phyloP scores from a whole-genome alignment of 1,140 invertebrate species.

The Leguminivora glycinivorella region DNA sequence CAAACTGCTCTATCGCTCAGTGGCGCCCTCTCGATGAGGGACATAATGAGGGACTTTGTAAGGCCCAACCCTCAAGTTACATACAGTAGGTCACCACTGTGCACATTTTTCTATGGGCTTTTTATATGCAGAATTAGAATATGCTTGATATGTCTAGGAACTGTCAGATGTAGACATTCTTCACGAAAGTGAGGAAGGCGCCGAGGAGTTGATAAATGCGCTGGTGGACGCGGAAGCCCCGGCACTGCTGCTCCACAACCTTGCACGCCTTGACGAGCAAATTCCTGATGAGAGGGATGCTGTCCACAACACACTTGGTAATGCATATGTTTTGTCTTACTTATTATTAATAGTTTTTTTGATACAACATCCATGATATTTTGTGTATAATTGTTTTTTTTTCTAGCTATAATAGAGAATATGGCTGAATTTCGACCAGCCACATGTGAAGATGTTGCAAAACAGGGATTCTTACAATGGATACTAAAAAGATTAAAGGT shows the following conservation, averaged over 20 bases:
- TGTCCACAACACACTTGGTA: conserved; percentile 95
- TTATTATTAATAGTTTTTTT: too few species aligned
- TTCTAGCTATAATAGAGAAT: conserved; percentile 91
- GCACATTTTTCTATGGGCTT: too few species aligned
- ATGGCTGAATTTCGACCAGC: conserved; percentile 94
- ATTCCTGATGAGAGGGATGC: conserved; percentile 98
- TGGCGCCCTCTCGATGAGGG: too few species aligned
- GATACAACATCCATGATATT: too few species aligned
- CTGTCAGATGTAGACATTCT: conserved; percentile 97
- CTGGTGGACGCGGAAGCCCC: conserved; percentile 94
- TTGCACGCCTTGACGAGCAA: conserved; percentile 95
- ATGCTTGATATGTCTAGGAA: conserved; percentile 82
- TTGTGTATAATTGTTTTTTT: conserved; percentile 35
- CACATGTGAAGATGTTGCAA: conserved; percentile 89
- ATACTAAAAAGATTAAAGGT: conserved; percentile 92
- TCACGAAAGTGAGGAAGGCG: conserved; percentile 92
- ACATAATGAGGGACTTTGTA: too few species aligned
- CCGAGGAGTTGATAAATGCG: conserved; percentile 87
- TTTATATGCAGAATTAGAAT: neutral
- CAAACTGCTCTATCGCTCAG: too few species aligned
- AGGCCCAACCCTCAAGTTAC: too few species aligned
- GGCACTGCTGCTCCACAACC: conserved; percentile 94
- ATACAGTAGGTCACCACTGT: too few species aligned
- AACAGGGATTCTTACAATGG: conserved; percentile 96
- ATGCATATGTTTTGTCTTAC: conserved; percentile 11